These are phyloP conservation scores for Pseudobourletiella spinata DNA, from an alignment of 1,140 invertebrate species.

Conservation along the genomic window DNA sequence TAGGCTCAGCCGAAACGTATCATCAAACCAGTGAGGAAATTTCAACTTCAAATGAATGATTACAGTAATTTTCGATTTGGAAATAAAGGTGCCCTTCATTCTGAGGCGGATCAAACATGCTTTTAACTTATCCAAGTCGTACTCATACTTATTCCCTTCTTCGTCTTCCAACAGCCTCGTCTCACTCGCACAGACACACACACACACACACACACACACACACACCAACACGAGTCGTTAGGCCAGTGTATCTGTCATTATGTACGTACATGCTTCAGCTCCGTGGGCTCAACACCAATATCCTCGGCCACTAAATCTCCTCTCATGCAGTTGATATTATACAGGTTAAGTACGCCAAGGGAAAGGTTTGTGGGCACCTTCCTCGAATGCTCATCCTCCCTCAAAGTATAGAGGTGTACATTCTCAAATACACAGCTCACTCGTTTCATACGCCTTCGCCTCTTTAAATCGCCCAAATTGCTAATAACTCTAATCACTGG, in stretches of 20 bases:
- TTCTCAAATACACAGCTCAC: too few species aligned
- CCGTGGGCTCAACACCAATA: too few species aligned
- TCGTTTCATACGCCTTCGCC: conserved; percentile 12
- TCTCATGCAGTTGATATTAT: too few species aligned
- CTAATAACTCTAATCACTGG: conserved; percentile 35
- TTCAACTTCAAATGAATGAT: conserved; percentile 36
- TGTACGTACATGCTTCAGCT: not conserved
- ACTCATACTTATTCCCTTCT: conserved; percentile 20
- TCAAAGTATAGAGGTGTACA: too few species aligned
- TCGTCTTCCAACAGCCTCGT: not conserved
- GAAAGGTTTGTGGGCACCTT: too few species aligned
- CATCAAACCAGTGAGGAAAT: conserved; percentile 36
- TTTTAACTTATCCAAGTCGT: conserved; percentile 6
- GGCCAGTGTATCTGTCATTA: too few species aligned
- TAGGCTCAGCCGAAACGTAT: conserved; percentile 29
- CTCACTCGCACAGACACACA: too few species aligned
- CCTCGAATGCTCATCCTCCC: too few species aligned
- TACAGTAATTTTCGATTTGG: conserved; percentile 37
- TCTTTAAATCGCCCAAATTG: conserved; percentile 33
- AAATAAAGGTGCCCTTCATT: conserved; percentile 35
- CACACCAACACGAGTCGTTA: not conserved
- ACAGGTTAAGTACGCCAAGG: too few species aligned
- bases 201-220: not conserved
- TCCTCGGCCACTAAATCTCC: too few species aligned
- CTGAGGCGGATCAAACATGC: conserved; percentile 36